A percentile compares a stretch with the other conserved stretches of the same genome.
phyloP scores from a whole-genome alignment of 2,888 invertebrate species.

The Chaetoderma sp. region DNA sequence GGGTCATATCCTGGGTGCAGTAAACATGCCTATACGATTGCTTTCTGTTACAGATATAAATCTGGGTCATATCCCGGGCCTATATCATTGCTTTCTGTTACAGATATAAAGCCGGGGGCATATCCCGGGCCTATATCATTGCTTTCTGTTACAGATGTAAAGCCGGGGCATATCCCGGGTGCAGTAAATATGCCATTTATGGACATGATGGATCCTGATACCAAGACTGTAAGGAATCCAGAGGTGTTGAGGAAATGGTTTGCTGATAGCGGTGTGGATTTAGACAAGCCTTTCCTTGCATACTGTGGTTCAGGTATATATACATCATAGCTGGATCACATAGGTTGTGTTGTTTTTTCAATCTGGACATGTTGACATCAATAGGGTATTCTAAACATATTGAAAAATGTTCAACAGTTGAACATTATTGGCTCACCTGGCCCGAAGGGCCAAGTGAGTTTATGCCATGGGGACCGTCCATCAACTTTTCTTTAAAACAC shows the following conservation, averaged over 20 bases:
- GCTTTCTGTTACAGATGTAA: slow-evolving; percentile 45
- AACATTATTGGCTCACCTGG: too few relatives aligned
- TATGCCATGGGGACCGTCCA: too few relatives aligned
- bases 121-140: too few relatives aligned
- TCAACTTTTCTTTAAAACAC: too few relatives aligned
- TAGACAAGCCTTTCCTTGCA: slow-evolving; percentile 50
- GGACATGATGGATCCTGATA: slow-evolving; percentile 43
- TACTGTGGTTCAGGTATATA: slow-evolving; percentile 64
- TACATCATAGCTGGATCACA: background rate
- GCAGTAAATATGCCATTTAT: slow-evolving; percentile 54
- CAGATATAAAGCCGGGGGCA: too few relatives aligned
- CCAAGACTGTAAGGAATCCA: slow-evolving; percentile 43
- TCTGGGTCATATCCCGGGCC: too few relatives aligned
- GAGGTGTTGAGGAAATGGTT: slow-evolving; percentile 53
- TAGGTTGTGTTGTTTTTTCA: too few relatives aligned
- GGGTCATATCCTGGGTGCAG: too few relatives aligned
- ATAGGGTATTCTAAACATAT: background rate
- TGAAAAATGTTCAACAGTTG: background rate
- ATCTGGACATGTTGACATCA: background rate
- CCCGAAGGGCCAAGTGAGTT: too few relatives aligned
- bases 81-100: too few relatives aligned
- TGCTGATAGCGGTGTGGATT: slow-evolving; percentile 47
- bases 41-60: too few relatives aligned
- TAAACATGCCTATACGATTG: too few relatives aligned
- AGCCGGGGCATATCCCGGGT: slow-evolving; percentile 60